phyloP scores from a whole-genome alignment of 2,113 vertebrate genomes.

The Ranitomeya variabilis region DNA sequence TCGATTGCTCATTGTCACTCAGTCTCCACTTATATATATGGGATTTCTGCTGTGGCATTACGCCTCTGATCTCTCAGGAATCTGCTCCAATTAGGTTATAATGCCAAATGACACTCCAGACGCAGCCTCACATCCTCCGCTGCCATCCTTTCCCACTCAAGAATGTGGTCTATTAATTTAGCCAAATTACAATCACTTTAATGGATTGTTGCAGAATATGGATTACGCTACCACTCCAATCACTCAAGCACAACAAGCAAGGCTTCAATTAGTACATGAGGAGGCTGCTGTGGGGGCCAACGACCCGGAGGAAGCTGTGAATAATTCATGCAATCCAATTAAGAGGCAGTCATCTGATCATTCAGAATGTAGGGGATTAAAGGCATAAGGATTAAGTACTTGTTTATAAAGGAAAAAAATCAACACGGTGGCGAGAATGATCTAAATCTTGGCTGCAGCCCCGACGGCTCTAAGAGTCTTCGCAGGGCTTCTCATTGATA shows the following conservation, averaged over 20 bases:
- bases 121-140: slow-evolving; percentile 26
- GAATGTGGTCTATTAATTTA: slow-evolving; percentile 52
- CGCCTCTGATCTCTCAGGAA: slow-evolving; percentile 11
- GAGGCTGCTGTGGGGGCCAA: slow-evolving; percentile 30
- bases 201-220: slow-evolving; percentile 53
- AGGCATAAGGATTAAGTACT: slow-evolving; percentile 52
- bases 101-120: slow-evolving; percentile 32
- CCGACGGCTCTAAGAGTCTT: neutral
- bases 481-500: slow-evolving; percentile 26
- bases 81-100: slow-evolving; percentile 7
- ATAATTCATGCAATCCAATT: slow-evolving; percentile 55
- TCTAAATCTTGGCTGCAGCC: neutral
- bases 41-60: neutral
- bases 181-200: slow-evolving; percentile 55
- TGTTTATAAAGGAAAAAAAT: slow-evolving; percentile 51
- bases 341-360: slow-evolving; percentile 49
- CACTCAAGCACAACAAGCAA: slow-evolving; percentile 54
- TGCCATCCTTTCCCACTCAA: slow-evolving; percentile 13
- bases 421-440: slow-evolving; percentile 14
- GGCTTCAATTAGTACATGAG: slow-evolving; percentile 51
- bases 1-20: neutral
- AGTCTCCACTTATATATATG: neutral
- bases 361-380: slow-evolving; percentile 41
- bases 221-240: slow-evolving; percentile 51
- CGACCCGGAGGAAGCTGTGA: slow-evolving; percentile 50